These are phyloP conservation scores for Yponomeuta malinellus DNA, from an alignment of 2,888 invertebrate species.

Conservation along the genomic window DNA sequence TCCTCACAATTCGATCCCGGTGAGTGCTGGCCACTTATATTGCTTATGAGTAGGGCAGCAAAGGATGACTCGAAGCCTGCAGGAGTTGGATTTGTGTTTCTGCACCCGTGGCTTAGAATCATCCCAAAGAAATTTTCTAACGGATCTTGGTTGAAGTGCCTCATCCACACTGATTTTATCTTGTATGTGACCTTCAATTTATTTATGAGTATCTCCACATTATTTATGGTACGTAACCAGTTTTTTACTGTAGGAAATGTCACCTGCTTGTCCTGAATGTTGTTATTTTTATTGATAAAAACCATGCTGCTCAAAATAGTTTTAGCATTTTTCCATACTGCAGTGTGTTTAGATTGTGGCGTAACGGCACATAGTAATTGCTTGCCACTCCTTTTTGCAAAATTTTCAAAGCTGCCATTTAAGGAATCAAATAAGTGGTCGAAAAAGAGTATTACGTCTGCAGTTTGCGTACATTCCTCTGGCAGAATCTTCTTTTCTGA, in stretches of 20 bases:
- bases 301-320: conserved; percentile 19
- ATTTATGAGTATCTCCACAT: conserved; percentile 16
- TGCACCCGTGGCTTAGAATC: not conserved
- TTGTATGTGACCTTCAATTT: conserved; percentile 17
- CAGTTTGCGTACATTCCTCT: not conserved
- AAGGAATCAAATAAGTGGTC: not conserved
- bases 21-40: too few relatives aligned
- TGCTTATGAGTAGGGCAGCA: too few relatives aligned
- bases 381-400: not conserved
- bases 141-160: conserved; percentile 29
- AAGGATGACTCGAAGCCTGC: too few relatives aligned
- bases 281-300: conserved; percentile 18
- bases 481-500: conserved; percentile 10
- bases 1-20: too few relatives aligned
- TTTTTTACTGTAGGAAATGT: conserved; percentile 23
- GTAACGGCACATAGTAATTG: not conserved
- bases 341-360: not conserved
- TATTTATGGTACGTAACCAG: conserved; percentile 20
- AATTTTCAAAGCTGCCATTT: not conserved
- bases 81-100: not conserved
- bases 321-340: not conserved
- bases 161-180: conserved; percentile 25
- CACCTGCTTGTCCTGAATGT: not conserved
- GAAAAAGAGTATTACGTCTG: not conserved
- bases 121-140: conserved; percentile 28